Conservation (phyloP, 30 jellyfish, hydroid and myxozoan genomes). For the Euphysa ruthae region DNA sequence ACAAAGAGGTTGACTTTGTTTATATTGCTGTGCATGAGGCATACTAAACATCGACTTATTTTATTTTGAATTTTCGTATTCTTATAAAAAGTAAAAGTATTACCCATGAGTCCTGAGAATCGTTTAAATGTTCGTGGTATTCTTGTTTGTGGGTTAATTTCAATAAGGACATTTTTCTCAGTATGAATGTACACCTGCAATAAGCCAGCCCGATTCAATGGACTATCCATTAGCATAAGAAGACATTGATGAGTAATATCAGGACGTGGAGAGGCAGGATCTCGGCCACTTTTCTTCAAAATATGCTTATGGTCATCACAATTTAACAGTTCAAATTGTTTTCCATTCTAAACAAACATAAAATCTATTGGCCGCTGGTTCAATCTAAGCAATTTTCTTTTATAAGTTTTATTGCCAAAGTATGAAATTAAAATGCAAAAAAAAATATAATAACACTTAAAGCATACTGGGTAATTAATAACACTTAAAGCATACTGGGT, state of each 20-base stretch:
- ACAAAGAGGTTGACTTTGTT: no score
- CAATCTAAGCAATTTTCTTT: no score
- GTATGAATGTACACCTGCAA: slow-evolving; percentile 92
- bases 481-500: no score
- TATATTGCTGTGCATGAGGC: no score
- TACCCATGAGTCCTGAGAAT: slow-evolving; percentile 92
- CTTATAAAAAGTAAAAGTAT: background rate
- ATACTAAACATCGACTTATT: no score
- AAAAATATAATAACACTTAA: no score
- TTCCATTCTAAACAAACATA: slow-evolving; percentile 91
- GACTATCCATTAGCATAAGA: slow-evolving; percentile 90
- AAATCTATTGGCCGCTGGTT: no score
- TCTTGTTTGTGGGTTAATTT: slow-evolving; percentile 90
- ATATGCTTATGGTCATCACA: slow-evolving; percentile 83
- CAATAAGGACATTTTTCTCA: slow-evolving; percentile 67
- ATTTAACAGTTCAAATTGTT: slow-evolving; percentile 68
- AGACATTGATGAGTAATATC: slow-evolving; percentile 90
- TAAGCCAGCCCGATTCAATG: slow-evolving; percentile 91
- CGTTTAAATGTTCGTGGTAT: slow-evolving; percentile 89
- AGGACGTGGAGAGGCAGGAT: slow-evolving; percentile 68
- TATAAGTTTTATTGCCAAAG: no score
- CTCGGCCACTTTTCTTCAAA: slow-evolving; percentile 60
- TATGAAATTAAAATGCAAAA: no score
- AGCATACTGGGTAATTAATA: no score
- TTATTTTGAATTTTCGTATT: no score